phyloP scores from a whole-genome alignment of 2,797 vertebrate species.

The Australoheros facetus region DNA sequence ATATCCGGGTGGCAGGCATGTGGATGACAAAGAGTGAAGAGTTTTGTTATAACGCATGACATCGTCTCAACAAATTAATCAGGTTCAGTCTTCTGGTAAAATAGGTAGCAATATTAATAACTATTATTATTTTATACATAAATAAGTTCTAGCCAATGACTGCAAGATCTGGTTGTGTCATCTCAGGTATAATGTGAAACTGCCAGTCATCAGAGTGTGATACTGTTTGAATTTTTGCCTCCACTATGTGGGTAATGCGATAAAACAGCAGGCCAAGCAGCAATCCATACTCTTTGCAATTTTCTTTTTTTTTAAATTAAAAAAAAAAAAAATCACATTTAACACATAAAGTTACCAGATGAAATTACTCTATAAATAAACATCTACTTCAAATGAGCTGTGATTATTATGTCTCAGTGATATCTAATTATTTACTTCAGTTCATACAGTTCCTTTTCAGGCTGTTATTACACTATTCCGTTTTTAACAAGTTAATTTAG shows the following conservation, averaged over 20 bases:
- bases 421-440: slow-evolving; percentile 1
- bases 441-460: neutral
- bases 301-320: no score
- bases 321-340: neutral
- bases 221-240: slow-evolving; percentile 53
- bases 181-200: neutral
- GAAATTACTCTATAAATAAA: neutral
- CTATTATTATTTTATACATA: neutral
- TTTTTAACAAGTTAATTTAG: neutral
- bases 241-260: slow-evolving; percentile 58
- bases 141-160: neutral
- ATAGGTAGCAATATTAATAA: neutral
- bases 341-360: neutral
- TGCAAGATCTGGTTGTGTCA: neutral
- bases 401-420: neutral
- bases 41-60: neutral
- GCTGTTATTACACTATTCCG: neutral
- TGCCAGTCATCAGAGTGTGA: neutral
- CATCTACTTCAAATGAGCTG: neutral
- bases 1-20: slow-evolving; percentile 37
- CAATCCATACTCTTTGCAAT: no score
- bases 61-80: slow-evolving; percentile 12
- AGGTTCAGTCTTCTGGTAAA: neutral
- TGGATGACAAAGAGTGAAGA: slow-evolving; percentile 7
- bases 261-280: slow-evolving; percentile 28